Evolutionary conservation across 2,888 invertebrate species (phyloP), one percentile per base, ranked within the genome.

Genomic region (Bombylius discolor): DNA sequence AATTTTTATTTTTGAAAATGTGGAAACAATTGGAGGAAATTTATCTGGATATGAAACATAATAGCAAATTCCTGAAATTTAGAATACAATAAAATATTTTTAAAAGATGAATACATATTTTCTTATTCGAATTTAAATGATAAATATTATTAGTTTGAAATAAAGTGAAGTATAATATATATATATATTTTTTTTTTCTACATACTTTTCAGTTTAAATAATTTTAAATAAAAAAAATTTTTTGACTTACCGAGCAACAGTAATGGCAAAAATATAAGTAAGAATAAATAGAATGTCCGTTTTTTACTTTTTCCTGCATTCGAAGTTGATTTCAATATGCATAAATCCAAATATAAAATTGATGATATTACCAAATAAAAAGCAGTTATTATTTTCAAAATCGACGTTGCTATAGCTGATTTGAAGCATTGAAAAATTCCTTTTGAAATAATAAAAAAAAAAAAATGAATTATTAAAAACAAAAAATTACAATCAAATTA

Each of bases 241-340:
- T 23, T 23, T 23, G 39, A 77, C 80, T 81, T 69, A 83, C 82
- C 82, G 66, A 74, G 73, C 57, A 82, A 63, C 49, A 81, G 61
- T 49, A 81, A 68, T 1, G 81, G 80, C 62, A 82, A 61, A 23
- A 81, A 61, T 46, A 79, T 70, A 52, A 82, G 62, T 56, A 73
- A 57, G 23, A 70, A 59, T 8, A 74, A 56, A 14, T 73, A 61
- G 59, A 73, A 72, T 53, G 71, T 71, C 57, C 68, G 71, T 32
- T 65, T 64, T 52, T 65, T 68, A 55, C 64, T 66, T 32, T 69
- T 67, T 47, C 67, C 60, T 55, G 64, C 64, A n/a, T 36, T 12
- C 11, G 49, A 49, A 45, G 65, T 63, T 5, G 71, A 68, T 55
- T 61, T 66, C 48, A 72, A 57, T 32, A 72, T 59, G 67, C 68